These are phyloP conservation scores for Seladonia tumulorum DNA, from an alignment of 2,888 invertebrate genomes.

Conservation along the genomic window DNA sequence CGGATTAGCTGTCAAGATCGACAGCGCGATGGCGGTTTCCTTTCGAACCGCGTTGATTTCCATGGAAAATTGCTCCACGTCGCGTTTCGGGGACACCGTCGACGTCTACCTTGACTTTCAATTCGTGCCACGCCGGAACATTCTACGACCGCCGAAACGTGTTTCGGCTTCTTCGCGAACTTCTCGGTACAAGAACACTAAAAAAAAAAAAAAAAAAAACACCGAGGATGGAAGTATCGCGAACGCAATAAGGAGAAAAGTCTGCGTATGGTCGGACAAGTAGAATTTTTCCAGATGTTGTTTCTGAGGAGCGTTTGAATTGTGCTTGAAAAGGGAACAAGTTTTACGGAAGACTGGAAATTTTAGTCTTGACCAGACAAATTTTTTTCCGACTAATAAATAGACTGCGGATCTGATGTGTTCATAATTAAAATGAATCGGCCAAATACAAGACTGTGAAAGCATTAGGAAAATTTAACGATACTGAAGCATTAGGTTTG, in stretches of 20 bases:
- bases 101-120: not conserved
- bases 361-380: not conserved
- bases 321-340: too few species aligned
- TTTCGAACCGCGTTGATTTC: slow-evolving; percentile 27
- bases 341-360: not conserved
- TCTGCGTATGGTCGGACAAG: too few species aligned
- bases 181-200: not conserved
- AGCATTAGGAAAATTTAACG: too few species aligned
- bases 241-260: not conserved
- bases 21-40: slow-evolving; percentile 45
- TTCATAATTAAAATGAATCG: too few species aligned
- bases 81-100: not conserved
- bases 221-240: not conserved
- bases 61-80: slow-evolving; percentile 36
- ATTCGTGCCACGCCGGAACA: not conserved
- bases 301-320: not conserved
- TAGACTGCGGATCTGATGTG: too few species aligned
- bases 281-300: too few species aligned
- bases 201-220: not conserved
- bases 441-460: too few species aligned
- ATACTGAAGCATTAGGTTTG: too few species aligned
- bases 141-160: not conserved
- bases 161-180: not conserved
- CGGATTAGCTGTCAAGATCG: slow-evolving; percentile 54
- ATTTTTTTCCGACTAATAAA: not conserved